phyloP scores from a whole-genome alignment of 1,140 invertebrate species.

The Megalonaias nervosa region DNA sequence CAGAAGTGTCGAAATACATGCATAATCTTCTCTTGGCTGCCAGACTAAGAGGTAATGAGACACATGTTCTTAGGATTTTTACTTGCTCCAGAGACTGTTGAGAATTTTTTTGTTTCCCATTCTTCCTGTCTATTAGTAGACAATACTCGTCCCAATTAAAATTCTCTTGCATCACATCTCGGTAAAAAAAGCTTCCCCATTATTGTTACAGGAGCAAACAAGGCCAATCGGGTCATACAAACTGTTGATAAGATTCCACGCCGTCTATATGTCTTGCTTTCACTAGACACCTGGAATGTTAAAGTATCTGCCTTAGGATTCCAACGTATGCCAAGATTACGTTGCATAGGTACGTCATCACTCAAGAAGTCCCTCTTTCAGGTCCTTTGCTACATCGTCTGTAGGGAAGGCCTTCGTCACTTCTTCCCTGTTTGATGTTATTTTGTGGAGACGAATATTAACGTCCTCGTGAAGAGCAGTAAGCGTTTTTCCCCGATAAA shows the following conservation, averaged over 20 bases:
- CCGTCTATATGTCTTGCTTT: constrained; percentile 27
- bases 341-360: constrained; percentile 12
- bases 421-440: constrained; percentile 17
- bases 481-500: constrained; percentile 7
- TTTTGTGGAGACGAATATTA: constrained; percentile 20
- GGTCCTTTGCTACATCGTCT: constrained; percentile 21
- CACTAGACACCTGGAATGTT: constrained; percentile 9
- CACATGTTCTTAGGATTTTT: constrained; percentile 15
- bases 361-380: constrained; percentile 7
- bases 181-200: constrained; percentile 34
- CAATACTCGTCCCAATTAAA: constrained; percentile 40
- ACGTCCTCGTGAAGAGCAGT: constrained; percentile 7
- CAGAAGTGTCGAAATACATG: constrained; percentile 37
- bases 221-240: constrained; percentile 22
- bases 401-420: constrained; percentile 14
- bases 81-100: constrained; percentile 15
- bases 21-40: constrained; percentile 6
- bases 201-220: constrained; percentile 34
- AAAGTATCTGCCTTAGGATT: constrained; percentile 15
- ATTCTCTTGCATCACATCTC: constrained; percentile 35
- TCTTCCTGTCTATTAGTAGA: not conserved
- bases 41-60: not conserved
- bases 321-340: constrained; percentile 19
- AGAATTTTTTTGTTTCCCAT: constrained; percentile 7
- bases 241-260: constrained; percentile 37